These are phyloP conservation scores for Belonocnema kinseyi DNA, from an alignment of 1,140 invertebrate genomes.

Conservation along the genomic window DNA sequence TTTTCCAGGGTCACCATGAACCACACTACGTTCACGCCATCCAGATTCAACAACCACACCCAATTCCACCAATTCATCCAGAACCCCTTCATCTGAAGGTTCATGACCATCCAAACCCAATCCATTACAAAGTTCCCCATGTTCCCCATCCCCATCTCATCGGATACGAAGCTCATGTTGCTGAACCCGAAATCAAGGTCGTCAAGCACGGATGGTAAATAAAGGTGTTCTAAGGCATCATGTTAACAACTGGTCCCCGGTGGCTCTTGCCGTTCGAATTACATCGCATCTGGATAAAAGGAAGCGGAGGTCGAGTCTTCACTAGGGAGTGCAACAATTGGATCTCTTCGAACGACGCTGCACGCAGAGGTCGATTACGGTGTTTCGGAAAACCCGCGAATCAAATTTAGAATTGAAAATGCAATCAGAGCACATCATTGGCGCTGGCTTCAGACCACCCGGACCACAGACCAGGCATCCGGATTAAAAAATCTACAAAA, in stretches of 20 bases:
- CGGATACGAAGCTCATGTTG: slow-evolving; percentile 61
- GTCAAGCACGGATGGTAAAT: slow-evolving; percentile 60
- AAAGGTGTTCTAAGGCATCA: slow-evolving; percentile 40
- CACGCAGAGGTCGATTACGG: too few relatives aligned
- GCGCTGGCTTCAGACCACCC: slow-evolving; percentile 39
- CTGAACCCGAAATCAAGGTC: slow-evolving; percentile 64
- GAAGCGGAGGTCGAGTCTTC: background rate
- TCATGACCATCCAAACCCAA: slow-evolving; percentile 55
- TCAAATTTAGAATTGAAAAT: slow-evolving; percentile 4
- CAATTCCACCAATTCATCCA: slow-evolving; percentile 67
- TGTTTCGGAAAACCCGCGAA: background rate
- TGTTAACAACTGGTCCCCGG: slow-evolving; percentile 54
- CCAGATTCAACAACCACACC: slow-evolving; percentile 63
- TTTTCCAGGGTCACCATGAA: slow-evolving; percentile 54
- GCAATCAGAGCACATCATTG: slow-evolving; percentile 10
- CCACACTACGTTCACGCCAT: slow-evolving; percentile 63
- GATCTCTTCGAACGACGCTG: too few relatives aligned
- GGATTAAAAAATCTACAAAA: slow-evolving; percentile 41
- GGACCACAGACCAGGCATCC: slow-evolving; percentile 51
- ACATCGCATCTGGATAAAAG: slow-evolving; percentile 14
- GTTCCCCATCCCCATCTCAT: slow-evolving; percentile 67
- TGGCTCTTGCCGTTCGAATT: slow-evolving; percentile 46
- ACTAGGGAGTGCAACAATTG: background rate
- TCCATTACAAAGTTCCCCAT: slow-evolving; percentile 61
- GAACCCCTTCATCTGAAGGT: slow-evolving; percentile 66